Percentiles rank a stretch among this genome's conserved stretches.
phyloP scores from a whole-genome alignment of 2,888 invertebrate genomes.

The Rapana venosa region DNA sequence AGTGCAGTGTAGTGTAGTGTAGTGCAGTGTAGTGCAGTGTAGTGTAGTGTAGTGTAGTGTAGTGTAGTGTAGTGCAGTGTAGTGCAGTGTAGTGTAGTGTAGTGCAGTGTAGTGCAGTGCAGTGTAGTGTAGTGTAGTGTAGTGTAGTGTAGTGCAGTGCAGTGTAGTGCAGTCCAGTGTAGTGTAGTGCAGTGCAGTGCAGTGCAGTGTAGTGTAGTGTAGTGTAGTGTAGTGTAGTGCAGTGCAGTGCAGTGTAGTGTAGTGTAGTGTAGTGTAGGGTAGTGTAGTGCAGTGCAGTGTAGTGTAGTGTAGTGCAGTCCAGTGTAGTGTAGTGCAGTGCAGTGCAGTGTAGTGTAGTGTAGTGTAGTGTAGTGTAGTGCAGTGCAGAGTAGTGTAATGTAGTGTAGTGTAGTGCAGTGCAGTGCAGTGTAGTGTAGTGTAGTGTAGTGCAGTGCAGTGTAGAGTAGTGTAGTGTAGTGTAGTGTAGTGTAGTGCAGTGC shows the following conservation, averaged over 20 bases:
- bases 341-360: background rate
- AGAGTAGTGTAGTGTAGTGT: background rate
- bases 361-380: too few species aligned
- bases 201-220: constrained; percentile 15
- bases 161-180: too few species aligned
- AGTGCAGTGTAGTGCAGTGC: too few species aligned
- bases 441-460: background rate
- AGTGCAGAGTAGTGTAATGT: too few species aligned
- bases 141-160: too few species aligned
- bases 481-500: constrained; percentile 6
- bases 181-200: background rate
- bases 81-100: too few species aligned
- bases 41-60: background rate
- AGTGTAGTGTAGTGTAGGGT: too few species aligned
- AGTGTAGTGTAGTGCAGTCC: background rate
- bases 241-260: background rate
- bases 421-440: background rate
- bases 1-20: background rate
- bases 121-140: too few species aligned
- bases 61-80: too few species aligned
- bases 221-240: background rate
- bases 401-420: too few species aligned
- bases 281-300: background rate
- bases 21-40: background rate
- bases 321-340: constrained; percentile 4